Conservation (phyloP, 2,797 vertebrate genomes). For the Hemitrygon akajei region DNA sequence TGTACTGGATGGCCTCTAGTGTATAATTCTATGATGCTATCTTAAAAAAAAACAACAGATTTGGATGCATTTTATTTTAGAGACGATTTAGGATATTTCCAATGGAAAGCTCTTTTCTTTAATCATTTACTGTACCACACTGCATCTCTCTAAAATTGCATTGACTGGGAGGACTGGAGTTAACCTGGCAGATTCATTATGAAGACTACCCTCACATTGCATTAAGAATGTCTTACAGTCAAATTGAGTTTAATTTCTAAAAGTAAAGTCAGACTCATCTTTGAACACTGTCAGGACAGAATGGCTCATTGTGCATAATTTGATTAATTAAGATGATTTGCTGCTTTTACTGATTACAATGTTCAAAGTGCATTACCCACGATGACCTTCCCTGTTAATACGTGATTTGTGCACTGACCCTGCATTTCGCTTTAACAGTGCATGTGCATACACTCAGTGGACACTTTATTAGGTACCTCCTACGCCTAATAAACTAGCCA, state of each 20-base stretch:
- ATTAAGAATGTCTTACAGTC: not conserved
- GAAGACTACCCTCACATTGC: not conserved
- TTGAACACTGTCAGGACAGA: not conserved
- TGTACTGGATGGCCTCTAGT: not conserved
- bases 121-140: not conserved
- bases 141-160: not conserved
- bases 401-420: not conserved
- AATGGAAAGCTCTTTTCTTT: not conserved
- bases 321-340: slow-evolving; percentile 30
- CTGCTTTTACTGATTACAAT: not conserved
- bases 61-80: not conserved
- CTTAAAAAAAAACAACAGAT: not conserved
- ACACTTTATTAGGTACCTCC: no score
- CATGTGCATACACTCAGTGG: not conserved
- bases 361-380: slow-evolving; percentile 20
- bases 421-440: not conserved
- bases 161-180: not conserved
- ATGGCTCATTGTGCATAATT: slow-evolving; percentile 12
- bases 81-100: not conserved
- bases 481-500: no score
- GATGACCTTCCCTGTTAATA: slow-evolving; percentile 13
- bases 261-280: not conserved
- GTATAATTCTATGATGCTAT: not conserved
- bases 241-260: not conserved
- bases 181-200: not conserved